Percentiles rank a stretch among this genome's conserved stretches.
These are phyloP conservation scores for Hydrochoerus hydrochaeris DNA, from an alignment of 2,113 vertebrate genomes.

Conservation along the genomic window DNA sequence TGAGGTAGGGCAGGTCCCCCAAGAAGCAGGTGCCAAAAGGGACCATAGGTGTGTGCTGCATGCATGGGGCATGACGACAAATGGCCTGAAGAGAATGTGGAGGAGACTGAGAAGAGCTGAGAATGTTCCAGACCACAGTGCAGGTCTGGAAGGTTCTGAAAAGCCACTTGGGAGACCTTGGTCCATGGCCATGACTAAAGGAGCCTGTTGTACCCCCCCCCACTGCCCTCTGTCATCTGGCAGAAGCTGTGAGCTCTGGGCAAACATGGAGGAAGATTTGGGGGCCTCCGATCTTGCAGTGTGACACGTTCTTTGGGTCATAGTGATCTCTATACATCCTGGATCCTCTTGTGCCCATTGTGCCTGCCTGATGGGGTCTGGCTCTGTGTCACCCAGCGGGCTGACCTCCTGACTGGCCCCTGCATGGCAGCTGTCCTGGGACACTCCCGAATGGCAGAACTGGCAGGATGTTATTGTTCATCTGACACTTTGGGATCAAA, in stretches of 20 bases:
- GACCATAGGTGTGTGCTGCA: not conserved
- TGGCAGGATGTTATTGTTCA: slow-evolving; percentile 73
- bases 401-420: slow-evolving; percentile 2
- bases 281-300: not conserved
- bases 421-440: slow-evolving; percentile 31
- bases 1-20: not conserved
- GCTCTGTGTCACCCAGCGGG: not conserved
- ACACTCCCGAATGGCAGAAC: slow-evolving; percentile 41
- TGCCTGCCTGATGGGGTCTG: not conserved
- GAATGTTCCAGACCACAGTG: not conserved
- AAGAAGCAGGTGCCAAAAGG: not conserved
- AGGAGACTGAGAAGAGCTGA: not conserved
- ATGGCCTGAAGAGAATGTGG: not conserved
- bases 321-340: not conserved
- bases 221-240: not conserved
- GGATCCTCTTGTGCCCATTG: not conserved
- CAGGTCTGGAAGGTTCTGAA: not conserved
- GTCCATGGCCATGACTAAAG: not conserved
- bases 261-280: too few species aligned
- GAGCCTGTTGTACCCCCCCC: not conserved
- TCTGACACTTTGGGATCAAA: slow-evolving; percentile 71
- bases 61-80: not conserved
- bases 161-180: not conserved
- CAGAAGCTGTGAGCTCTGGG: not conserved
- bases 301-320: not conserved